phyloP scores from a whole-genome alignment of 1,140 invertebrate species.

The Drosophila paulistorum region DNA sequence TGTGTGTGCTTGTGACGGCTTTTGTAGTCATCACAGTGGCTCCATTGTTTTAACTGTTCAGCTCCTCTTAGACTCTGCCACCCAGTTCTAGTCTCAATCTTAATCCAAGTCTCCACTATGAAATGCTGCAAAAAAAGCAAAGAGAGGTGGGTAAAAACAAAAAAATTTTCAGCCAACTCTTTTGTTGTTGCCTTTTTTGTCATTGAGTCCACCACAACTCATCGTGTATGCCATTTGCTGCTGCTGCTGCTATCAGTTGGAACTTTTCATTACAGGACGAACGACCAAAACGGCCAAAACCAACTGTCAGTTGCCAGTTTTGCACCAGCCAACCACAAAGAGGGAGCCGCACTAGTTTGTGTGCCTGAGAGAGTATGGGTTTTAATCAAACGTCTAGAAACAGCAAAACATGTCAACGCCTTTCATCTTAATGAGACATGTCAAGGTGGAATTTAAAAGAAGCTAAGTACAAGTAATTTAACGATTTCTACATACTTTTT shows the following conservation, averaged over 20 bases:
- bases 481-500: too few relatives aligned
- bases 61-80: not conserved
- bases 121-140: not conserved
- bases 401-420: conserved; percentile 38
- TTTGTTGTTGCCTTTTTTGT: conserved; percentile 22
- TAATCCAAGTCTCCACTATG: not conserved
- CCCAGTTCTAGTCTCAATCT: not conserved
- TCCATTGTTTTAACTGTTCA: conserved; percentile 42
- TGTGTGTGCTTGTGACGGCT: not conserved
- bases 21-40: conserved; percentile 28
- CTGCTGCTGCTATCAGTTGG: conserved; percentile 50
- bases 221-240: not conserved
- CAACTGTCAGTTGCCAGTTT: not conserved
- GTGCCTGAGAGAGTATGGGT: not conserved
- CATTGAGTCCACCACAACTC: conserved; percentile 3
- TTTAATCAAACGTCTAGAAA: conserved; percentile 49
- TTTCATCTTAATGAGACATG: not conserved
- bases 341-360: not conserved
- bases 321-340: not conserved
- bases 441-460: not conserved
- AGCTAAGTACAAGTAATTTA: too few relatives aligned
- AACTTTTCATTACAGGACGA: conserved; percentile 66
- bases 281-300: conserved; percentile 2
- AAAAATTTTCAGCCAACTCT: not conserved
- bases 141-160: not conserved